A percentile compares a stretch with the other conserved stretches of the same genome.
These are phyloP conservation scores for Strix uralensis DNA, from an alignment of 2,113 vertebrate species.

Conservation along the genomic window DNA sequence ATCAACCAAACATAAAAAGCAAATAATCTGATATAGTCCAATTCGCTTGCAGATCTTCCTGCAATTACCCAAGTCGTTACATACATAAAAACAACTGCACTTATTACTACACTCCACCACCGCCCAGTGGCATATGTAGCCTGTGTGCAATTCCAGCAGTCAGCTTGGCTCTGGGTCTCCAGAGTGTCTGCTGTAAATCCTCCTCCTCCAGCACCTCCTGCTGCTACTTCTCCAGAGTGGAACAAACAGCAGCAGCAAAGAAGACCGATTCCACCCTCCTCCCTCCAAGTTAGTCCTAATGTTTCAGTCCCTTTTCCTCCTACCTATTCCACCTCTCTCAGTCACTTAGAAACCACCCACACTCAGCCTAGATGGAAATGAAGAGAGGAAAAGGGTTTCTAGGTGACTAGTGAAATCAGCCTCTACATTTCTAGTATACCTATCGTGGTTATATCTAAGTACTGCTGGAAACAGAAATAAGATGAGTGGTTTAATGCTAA, in stretches of 20 bases:
- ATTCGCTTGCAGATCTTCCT: not conserved
- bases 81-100: not conserved
- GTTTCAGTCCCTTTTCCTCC: constrained; percentile 39
- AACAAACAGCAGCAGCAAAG: not conserved
- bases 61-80: not conserved
- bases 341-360: constrained; percentile 48
- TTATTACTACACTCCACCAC: constrained; percentile 43
- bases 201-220: constrained; percentile 63
- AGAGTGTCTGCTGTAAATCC: constrained; percentile 37
- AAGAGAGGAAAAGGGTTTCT: constrained; percentile 5
- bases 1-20: not conserved
- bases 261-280: not conserved
- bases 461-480: not conserved
- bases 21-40: not conserved
- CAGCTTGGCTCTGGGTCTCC: constrained; percentile 30
- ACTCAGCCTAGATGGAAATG: not conserved
- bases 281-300: constrained; percentile 15
- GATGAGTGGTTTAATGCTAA: not conserved
- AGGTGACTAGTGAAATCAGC: not conserved
- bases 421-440: not conserved
- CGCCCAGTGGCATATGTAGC: constrained; percentile 34
- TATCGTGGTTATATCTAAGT: not conserved
- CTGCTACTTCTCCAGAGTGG: constrained; percentile 7
- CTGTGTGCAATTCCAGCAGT: constrained; percentile 26
- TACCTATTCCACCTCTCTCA: constrained; percentile 39